Base-by-base conservation (phyloP, 2,113 vertebrate species). In the Trematocara marginatum region DNA sequence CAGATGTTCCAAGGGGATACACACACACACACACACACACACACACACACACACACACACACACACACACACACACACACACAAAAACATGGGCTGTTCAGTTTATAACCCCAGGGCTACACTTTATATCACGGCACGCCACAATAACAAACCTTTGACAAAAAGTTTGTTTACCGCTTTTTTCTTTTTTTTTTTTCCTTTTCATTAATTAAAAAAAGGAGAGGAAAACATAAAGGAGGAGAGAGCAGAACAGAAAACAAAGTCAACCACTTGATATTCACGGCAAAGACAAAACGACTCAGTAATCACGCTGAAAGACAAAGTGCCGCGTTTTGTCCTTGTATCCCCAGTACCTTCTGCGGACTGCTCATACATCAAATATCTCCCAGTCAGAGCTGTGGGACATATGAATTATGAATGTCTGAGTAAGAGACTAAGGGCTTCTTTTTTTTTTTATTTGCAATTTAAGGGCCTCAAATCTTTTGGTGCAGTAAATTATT, bases 401-500 rank as follows among this genome's bases (percentile, higher is more conserved):
- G 35, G 85, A 45, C n/a, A 10, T 82, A 93, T 94, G 83, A 95
- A 95, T 95, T 91, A 94, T 93, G 83, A 91, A 95, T 93, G 80
- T 71, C 56, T 83, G 80, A 87, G 81, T 49, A 34, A 71, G 59
- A 89, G 79, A 89, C 78, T 78, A 86, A 64, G 26, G 38, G 23
- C 38, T 64, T 79, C 57, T 10, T 34, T 18, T 18, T 59, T 59
- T 38, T 76, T 47, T 74, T 90, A 45, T 90, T 89, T 89, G 85
- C 89, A 92, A 92, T 93, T 94, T 92, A 85, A 88, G 88, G 82
- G 35, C 59, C 74, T 71, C 11, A 89, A 93, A 90, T 91, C 83
- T 91, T 94, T 91, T 82, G 85, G 81, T 61, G 38, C 86, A 42
- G 52, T 95, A 91, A 94, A 95, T 95, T 94, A 95, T 95, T 95